Conservation (phyloP, 1,140 invertebrate species). For the Pseudomyrmex cubaensis region DNA sequence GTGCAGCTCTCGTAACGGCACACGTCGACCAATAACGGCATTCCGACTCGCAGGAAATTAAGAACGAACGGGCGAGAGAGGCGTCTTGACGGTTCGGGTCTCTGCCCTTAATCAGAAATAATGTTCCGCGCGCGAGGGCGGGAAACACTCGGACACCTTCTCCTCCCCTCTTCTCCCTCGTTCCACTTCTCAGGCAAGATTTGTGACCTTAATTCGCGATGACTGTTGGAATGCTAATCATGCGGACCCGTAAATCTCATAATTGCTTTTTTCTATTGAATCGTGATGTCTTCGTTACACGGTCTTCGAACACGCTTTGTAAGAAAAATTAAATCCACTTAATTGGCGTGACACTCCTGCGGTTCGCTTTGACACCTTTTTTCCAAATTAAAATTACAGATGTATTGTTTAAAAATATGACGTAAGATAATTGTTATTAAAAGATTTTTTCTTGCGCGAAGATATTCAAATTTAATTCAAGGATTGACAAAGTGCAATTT, state of each 20-base stretch:
- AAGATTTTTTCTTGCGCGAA: not conserved
- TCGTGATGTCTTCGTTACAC: not conserved
- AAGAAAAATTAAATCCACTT: not conserved
- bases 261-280: not conserved
- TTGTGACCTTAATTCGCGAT: constrained; percentile 17
- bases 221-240: constrained; percentile 22
- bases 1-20: constrained; percentile 27
- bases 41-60: constrained; percentile 29
- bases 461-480: not conserved
- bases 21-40: constrained; percentile 35
- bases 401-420: too few species aligned
- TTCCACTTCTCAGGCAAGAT: not conserved
- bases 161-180: not conserved
- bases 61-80: not conserved
- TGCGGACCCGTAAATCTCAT: not conserved
- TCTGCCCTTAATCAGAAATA: constrained; percentile 37
- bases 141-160: not conserved
- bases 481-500: not conserved
- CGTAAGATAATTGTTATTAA: too few species aligned
- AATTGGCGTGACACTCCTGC: not conserved
- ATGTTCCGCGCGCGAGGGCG: not conserved
- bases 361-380: too few species aligned
- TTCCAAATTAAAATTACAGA: too few species aligned
- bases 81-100: not conserved
- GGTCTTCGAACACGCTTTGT: not conserved